Base-by-base conservation (phyloP, 37 sponge, comb jelly and placozoan genomes). In the Tethya wilhelma region DNA sequence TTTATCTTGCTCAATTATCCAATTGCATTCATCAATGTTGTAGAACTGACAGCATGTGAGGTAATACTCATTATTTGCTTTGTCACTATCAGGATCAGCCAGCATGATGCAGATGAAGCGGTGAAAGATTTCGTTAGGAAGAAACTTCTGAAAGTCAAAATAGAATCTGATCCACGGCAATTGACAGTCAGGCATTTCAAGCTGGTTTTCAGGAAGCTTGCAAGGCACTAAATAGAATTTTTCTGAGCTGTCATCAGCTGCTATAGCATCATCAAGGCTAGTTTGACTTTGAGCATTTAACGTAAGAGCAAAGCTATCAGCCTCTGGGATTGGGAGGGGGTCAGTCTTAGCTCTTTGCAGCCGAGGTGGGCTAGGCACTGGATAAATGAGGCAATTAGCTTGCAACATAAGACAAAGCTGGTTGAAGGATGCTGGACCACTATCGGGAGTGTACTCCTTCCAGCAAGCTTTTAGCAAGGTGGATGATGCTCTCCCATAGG, bases 101-200 rank as follows among this genome's bases (percentile, higher is more conserved):
- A 71, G 9, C 73, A 71, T n/a, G 33, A 82, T 22, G 64, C 83
- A 77, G 34, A 82, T 30, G 26, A 81, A 46, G 6, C 78, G 63
- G 72, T 67, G 63, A 37, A 57, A 88, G 28, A 88, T 67, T 45
- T 82, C 89, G 41, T 60, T 66, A 60, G 89, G 89, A 68, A 88
- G 83, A 68, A 80, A 88, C 3, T 59, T 57, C 8, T 64, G 22
- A 28, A 88, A 88, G 37, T 88, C 83, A 71, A 82, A 74, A 22
- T 70, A 44, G 49, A 88, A 88, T 23, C 59, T 46, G 17, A 67
- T 28, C 55, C 81, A 59, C 4, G 75, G 75, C 2, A 65, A 1
- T 7, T 65, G 38, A 32, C 20, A 2, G 0, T 4, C 0, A 0
- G 7, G 9, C 22, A 44, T 26, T 44, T 75, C 53, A 2, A 2